Evolutionary conservation across 1,140 invertebrate genomes (phyloP).

Genomic region (Geopemphigus sp.): DNA sequence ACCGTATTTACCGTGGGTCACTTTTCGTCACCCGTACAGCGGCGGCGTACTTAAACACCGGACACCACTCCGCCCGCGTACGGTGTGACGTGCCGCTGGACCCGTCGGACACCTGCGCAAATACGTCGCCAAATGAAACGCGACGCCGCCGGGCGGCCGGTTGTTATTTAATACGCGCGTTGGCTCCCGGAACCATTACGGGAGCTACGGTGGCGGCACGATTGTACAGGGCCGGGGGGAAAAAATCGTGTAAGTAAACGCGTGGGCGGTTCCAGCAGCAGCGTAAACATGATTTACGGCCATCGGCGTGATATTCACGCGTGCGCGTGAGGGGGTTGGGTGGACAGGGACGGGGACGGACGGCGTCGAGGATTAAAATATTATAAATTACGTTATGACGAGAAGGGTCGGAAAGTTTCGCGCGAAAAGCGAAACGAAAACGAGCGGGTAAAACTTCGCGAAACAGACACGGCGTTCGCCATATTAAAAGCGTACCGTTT

Average conservation of each 20-base stretch:
- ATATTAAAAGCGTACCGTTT: too few relatives aligned
- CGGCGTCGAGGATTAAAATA: not conserved
- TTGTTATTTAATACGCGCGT: too few relatives aligned
- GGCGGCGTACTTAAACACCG: too few relatives aligned
- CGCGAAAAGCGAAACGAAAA: not conserved
- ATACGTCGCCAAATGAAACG: constrained; percentile 38
- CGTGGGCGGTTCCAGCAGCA: constrained; percentile 12
- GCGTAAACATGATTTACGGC: constrained; percentile 28
- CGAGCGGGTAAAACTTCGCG: not conserved
- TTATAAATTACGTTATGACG: constrained; percentile 17
- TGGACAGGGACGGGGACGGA: too few relatives aligned
- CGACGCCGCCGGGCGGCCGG: not conserved
- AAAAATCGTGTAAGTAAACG: constrained; percentile 3
- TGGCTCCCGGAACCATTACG: constrained; percentile 13
- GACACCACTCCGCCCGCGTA: too few relatives aligned
- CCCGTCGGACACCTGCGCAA: constrained; percentile 32
- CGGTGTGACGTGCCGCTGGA: too few relatives aligned
- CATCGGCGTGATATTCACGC: not conserved
- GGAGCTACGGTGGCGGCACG: not conserved
- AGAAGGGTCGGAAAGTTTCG: constrained; percentile 16
- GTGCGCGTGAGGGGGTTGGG: too few relatives aligned
- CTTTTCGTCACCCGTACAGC: too few relatives aligned
- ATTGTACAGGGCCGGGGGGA: not conserved
- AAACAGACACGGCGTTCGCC: not conserved
- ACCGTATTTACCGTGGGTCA: too few relatives aligned